phyloP scores from a whole-genome alignment of 2,888 invertebrate genomes.

The Pachymerium ferrugineum region DNA sequence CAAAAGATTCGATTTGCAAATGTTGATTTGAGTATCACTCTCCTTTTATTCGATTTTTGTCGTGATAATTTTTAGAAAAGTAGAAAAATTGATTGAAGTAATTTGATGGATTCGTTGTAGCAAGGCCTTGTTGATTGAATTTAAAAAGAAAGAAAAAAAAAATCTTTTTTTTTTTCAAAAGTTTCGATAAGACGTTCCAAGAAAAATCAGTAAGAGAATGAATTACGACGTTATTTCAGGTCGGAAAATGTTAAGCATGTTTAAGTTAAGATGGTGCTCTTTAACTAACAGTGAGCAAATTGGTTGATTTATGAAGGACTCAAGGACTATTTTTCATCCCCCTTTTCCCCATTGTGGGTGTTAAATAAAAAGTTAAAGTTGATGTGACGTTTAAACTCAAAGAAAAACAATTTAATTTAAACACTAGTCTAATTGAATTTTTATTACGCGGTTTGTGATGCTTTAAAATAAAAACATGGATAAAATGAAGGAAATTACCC shows the following conservation, averaged over 20 bases:
- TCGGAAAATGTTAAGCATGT: background rate
- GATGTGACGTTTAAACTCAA: background rate
- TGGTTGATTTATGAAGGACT: background rate
- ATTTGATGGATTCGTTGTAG: background rate
- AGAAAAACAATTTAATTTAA: conserved; percentile 4
- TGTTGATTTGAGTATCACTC: too few relatives aligned
- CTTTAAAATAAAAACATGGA: background rate
- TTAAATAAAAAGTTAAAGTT: conserved; percentile 7
- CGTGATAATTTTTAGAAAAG: background rate
- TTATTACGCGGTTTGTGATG: background rate
- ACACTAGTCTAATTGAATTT: conserved; percentile 13
- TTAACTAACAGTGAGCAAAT: conserved; percentile 8
- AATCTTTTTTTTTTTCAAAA: background rate
- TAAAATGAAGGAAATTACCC: conserved; percentile 4
- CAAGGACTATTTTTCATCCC: background rate
- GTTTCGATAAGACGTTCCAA: background rate
- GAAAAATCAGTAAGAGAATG: background rate
- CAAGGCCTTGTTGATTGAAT: background rate
- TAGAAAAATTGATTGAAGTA: background rate
- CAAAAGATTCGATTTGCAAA: too few relatives aligned
- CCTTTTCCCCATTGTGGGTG: background rate
- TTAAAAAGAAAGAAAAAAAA: too few relatives aligned
- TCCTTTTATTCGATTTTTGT: too few relatives aligned
- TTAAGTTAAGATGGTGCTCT: background rate
- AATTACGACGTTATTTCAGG: background rate